A percentile compares a stretch with the other conserved stretches of the same genome.
phyloP scores from a whole-genome alignment of 2,113 vertebrate species.

The Mirounga angustirostris region DNA sequence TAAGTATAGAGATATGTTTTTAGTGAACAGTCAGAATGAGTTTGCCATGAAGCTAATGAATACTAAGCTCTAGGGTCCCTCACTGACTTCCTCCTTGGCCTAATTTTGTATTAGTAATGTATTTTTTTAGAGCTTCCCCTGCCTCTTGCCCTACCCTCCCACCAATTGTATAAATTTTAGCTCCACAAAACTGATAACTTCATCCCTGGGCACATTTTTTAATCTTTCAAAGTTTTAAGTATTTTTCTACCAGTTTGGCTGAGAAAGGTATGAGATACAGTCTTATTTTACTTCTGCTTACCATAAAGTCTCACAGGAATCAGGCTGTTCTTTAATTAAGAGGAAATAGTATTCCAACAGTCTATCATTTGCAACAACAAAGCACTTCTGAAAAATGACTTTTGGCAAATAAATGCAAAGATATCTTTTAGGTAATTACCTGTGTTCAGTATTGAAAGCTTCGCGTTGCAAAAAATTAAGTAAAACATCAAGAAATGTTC shows the following conservation, averaged over 20 bases:
- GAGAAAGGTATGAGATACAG: background rate
- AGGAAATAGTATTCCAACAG: slow-evolving; percentile 4
- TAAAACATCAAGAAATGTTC: background rate
- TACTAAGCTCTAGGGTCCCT: background rate
- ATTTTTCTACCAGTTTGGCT: background rate
- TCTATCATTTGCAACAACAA: slow-evolving; percentile 43
- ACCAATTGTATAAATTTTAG: background rate
- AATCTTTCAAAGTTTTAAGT: background rate
- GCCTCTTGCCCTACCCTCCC: background rate
- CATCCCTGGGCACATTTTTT: background rate
- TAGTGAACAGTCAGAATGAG: background rate
- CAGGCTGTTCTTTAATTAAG: slow-evolving; percentile 53
- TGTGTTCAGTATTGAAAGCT: slow-evolving; percentile 39
- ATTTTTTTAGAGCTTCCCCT: background rate
- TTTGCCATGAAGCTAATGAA: background rate
- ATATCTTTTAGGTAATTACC: slow-evolving; percentile 30
- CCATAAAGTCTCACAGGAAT: slow-evolving; percentile 7
- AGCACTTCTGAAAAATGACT: slow-evolving; percentile 49
- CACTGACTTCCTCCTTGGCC: background rate
- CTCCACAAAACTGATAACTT: background rate
- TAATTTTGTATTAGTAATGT: background rate
- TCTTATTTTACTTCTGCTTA: slow-evolving; percentile 35
- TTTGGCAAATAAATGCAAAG: slow-evolving; percentile 60
- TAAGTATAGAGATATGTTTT: background rate
- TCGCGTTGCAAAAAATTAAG: slow-evolving; percentile 2